phyloP scores from a whole-genome alignment of 1,140 invertebrate species.

The Diorhabda carinulata region DNA sequence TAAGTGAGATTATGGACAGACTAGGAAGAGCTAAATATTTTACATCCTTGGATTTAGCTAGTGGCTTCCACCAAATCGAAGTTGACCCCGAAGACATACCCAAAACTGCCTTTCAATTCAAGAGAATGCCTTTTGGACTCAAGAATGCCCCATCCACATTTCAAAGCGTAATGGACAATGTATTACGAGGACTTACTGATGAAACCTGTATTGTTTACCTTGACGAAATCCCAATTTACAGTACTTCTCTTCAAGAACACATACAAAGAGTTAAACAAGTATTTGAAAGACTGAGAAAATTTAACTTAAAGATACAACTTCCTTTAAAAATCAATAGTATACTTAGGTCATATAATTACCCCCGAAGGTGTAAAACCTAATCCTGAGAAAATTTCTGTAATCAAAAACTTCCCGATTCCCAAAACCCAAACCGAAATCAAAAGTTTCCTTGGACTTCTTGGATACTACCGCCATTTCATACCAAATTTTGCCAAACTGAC shows the following conservation, averaged over 20 bases:
- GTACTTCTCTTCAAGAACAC: slow-evolving; percentile 17
- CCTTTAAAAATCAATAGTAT: slow-evolving; percentile 40
- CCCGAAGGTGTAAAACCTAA: slow-evolving; percentile 43
- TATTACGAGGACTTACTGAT: slow-evolving; percentile 41
- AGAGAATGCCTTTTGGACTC: background rate
- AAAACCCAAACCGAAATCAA: too few relatives aligned
- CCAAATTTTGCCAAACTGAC: too few relatives aligned
- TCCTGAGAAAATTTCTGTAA: slow-evolving; percentile 36
- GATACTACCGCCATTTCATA: too few relatives aligned
- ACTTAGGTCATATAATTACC: slow-evolving; percentile 45
- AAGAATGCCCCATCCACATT: background rate
- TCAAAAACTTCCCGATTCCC: too few relatives aligned
- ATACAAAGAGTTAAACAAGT: slow-evolving; percentile 33
- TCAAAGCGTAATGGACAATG: slow-evolving; percentile 41
- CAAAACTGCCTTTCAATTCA: slow-evolving; percentile 8
- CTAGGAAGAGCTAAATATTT: slow-evolving; percentile 1
- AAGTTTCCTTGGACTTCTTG: too few relatives aligned
- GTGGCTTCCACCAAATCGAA: slow-evolving; percentile 5
- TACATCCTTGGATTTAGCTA: background rate
- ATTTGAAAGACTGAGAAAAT: slow-evolving; percentile 35
- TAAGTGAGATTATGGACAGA: background rate
- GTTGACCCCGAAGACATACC: background rate
- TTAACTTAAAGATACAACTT: slow-evolving; percentile 46
- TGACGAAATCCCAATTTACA: slow-evolving; percentile 38
- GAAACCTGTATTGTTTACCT: slow-evolving; percentile 37